These are phyloP conservation scores for Palaemon carinicauda DNA, from an alignment of 1,140 invertebrate genomes.

Conservation along the genomic window DNA sequence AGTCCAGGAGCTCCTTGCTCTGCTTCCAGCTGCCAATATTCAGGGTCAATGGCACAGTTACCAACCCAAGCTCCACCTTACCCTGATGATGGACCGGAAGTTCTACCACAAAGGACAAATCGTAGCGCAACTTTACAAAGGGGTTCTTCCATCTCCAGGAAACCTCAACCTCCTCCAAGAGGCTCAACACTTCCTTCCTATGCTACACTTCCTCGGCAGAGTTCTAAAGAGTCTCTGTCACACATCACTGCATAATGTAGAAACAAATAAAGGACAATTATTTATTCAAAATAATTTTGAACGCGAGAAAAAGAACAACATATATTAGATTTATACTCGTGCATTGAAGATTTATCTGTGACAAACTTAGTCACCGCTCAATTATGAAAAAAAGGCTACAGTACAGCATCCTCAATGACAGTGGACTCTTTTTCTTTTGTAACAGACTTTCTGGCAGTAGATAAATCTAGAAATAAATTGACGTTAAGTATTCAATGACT, in stretches of 20 bases:
- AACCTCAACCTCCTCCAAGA: constrained; percentile 52
- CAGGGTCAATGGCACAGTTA: constrained; percentile 3
- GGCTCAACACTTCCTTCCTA: constrained; percentile 49
- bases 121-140: constrained; percentile 38
- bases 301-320: not conserved
- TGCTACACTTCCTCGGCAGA: constrained; percentile 52
- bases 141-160: constrained; percentile 40
- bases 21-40: constrained; percentile 29
- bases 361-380: constrained; percentile 14
- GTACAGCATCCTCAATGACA: not conserved
- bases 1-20: constrained; percentile 38
- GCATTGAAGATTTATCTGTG: not conserved
- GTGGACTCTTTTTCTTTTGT: not conserved
- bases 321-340: no score
- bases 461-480: no score
- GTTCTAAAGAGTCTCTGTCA: constrained; percentile 52
- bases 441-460: no score
- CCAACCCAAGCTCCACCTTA: not conserved
- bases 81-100: constrained; percentile 2
- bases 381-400: constrained; percentile 26
- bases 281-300: not conserved
- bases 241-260: constrained; percentile 53
- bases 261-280: not conserved
- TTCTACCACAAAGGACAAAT: not conserved
- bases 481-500: no score